Evolutionary conservation across 2,888 invertebrate genomes (phyloP).

Genomic region (Pterostichus madidus): DNA sequence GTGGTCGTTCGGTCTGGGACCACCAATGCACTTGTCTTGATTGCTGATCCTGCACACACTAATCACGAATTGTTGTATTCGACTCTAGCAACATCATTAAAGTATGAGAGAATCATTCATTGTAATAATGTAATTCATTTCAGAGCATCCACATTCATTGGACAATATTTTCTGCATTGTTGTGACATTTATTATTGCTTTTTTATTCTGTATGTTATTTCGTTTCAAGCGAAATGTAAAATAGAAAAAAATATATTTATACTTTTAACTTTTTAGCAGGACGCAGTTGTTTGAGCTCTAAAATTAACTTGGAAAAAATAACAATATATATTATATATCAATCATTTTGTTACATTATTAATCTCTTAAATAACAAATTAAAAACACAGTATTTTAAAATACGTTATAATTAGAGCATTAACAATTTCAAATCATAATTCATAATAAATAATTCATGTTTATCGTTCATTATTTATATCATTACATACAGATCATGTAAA

Average conservation of each 20-base stretch:
- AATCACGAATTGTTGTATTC: conserved; percentile 68
- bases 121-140: conserved; percentile 38
- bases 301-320: no score
- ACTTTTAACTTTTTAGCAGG: background rate
- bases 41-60: conserved; percentile 74
- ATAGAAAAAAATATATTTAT: background rate
- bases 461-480: no score
- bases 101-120: conserved; percentile 47
- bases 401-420: no score
- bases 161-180: background rate
- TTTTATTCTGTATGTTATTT: background rate
- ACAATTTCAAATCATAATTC: no score
- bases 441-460: no score
- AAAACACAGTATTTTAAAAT: no score
- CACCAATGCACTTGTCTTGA: conserved; percentile 72
- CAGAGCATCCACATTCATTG: conserved; percentile 10
- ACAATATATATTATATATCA: no score
- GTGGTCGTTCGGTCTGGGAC: conserved; percentile 71
- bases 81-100: conserved; percentile 61
- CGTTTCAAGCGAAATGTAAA: background rate
- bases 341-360: no score
- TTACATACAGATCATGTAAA: no score
- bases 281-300: no score
- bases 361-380: no score
- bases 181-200: background rate